Evolutionary conservation across 1,140 invertebrate genomes (phyloP).

Genomic region (Sarcophaga bullata): DNA sequence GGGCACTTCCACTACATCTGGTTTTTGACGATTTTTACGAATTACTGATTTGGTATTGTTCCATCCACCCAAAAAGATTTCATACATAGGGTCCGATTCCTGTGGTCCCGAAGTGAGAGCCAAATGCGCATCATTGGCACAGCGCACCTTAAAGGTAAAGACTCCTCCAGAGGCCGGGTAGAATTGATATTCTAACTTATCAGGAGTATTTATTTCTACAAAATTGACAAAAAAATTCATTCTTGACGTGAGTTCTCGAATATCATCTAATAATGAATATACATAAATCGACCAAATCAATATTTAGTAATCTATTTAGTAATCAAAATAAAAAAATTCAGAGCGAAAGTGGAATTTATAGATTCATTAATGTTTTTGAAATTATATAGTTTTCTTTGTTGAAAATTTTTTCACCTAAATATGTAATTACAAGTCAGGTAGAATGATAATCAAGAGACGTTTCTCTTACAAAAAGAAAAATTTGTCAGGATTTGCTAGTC

Average conservation of each 20-base stretch:
- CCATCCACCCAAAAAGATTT: conserved; percentile 88
- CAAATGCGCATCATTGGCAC: conserved; percentile 82
- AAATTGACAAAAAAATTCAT: conserved; percentile 6
- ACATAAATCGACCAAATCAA: no score
- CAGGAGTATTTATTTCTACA: conserved; percentile 78
- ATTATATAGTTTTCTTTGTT: no score
- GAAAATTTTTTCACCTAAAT: no score
- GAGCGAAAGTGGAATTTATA: no score
- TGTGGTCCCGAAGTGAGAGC: conserved; percentile 75
- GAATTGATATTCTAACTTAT: conserved; percentile 84
- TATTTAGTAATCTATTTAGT: not conserved
- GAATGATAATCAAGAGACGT: no score
- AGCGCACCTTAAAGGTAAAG: conserved; percentile 78
- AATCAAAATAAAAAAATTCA: no score
- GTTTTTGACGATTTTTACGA: conserved; percentile 79
- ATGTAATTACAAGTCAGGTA: no score
- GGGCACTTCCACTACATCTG: conserved; percentile 78
- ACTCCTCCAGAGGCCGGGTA: conserved; percentile 74
- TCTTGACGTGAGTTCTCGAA: no score
- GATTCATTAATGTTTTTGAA: no score
- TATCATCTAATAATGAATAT: no score
- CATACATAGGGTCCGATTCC: conserved; percentile 79
- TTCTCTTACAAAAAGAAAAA: no score
- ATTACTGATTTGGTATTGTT: conserved; percentile 84
- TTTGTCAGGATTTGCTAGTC: no score